Conservation (phyloP, 2,113 vertebrate genomes). For the Sapayoa aenigma region DNA sequence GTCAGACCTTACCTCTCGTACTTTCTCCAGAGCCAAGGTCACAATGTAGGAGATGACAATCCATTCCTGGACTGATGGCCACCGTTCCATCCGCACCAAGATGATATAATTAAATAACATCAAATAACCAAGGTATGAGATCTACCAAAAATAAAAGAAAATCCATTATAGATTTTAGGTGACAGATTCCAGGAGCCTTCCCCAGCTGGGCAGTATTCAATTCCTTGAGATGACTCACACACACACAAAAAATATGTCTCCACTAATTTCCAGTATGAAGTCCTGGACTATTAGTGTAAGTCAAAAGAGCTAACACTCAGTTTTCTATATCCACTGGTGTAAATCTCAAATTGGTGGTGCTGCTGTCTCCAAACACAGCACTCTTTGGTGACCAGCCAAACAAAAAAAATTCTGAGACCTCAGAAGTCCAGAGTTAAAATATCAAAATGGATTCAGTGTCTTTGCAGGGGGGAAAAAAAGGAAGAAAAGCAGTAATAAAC, state of each 20-base stretch:
- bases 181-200: neutral
- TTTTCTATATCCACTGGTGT: neutral
- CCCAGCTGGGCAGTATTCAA: neutral
- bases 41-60: slow-evolving; percentile 93
- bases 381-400: neutral
- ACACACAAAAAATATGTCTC: neutral
- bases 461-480: neutral
- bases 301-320: neutral
- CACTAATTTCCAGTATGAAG: neutral
- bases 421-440: neutral
- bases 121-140: slow-evolving; percentile 91
- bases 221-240: neutral
- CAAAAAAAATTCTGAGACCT: neutral
- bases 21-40: slow-evolving; percentile 91
- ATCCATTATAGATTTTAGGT: neutral
- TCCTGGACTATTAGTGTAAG: neutral
- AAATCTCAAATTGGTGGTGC: neutral
- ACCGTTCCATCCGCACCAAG: slow-evolving; percentile 94
- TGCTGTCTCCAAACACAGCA: neutral
- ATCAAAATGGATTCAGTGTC: neutral
- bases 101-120: slow-evolving; percentile 97
- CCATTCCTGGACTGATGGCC: slow-evolving; percentile 94
- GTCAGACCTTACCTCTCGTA: slow-evolving; percentile 85
- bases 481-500: neutral
- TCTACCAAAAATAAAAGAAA: slow-evolving; percentile 69